Evolutionary conservation across 2,888 invertebrate genomes (phyloP), one percentile per base, ranked within the genome.

Genomic region (Fabriciana adippe): DNA sequence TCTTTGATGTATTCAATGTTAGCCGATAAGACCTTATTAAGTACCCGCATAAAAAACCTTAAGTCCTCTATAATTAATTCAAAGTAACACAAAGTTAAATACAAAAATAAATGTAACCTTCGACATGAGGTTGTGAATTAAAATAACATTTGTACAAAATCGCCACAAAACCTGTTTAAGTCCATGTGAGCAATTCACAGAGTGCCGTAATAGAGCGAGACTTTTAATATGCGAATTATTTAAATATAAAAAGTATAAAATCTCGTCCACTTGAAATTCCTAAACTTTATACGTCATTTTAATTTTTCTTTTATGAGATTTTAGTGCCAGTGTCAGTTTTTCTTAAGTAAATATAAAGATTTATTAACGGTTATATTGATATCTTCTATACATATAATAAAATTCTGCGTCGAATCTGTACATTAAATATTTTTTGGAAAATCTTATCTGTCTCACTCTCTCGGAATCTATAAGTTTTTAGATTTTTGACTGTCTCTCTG

Each of bases 61-160:
- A n/a, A 21, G 6, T 21, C 14, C 15, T 15, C 3, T 1, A 47
- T 3, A 6, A 4, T 14, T 45, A 26, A 14, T 61, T 8, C 16
- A n/a, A 26, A 51, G 16, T 26, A 48, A 26, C n/a, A 41, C 8
- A 11, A 56, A 56, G 13, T 54, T 2, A 6, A 13, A 21, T 56
- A 54, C 53, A 71, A 63, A 71, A 69, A 70, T 56, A 73, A 64
- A 63, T 48, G 48, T 68, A 69, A 70, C 73, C 71, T 74, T 72
- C 74, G 67, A 66, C 71, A 70, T 71, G 57, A 69, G 67, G 66
- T 68, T 71, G 70, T 54, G 68, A 68, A 68, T 68, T 66, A 69
- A 69, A 64, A 63, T 61, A 68, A 68, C 64, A 68, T 69, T 68
- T 54, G 60, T 64, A 64, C 68, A 60, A 63, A 71, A 67, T 50